Percentiles rank a stretch among this genome's conserved stretches.
phyloP scores from a whole-genome alignment of 2,113 vertebrate species.

The Rhizomys pruinosus region DNA sequence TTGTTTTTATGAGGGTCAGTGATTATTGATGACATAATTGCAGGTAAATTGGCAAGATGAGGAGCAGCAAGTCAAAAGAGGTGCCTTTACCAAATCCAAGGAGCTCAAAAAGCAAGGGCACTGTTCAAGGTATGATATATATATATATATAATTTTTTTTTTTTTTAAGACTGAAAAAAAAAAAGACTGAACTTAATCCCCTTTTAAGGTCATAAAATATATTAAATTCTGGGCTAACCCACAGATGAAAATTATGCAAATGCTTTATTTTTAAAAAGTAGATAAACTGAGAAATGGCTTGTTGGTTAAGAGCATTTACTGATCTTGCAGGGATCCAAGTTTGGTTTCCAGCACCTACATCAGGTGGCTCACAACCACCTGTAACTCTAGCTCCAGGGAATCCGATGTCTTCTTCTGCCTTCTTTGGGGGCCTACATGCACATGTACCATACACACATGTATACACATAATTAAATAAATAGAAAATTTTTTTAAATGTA shows the following conservation, averaged over 20 bases:
- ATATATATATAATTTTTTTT: no score
- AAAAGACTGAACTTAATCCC: constrained; percentile 25
- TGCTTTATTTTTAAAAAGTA: constrained; percentile 13
- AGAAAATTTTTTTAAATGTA: no score
- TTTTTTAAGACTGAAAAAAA: background rate
- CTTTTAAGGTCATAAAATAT: constrained; percentile 52
- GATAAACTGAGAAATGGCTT: background rate
- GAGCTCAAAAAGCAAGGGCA: constrained; percentile 84
- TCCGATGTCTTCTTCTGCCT: no score
- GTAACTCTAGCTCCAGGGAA: background rate
- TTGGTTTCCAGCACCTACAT: background rate
- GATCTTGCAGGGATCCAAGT: background rate
- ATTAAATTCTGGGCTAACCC: constrained; percentile 48
- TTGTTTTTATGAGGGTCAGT: background rate
- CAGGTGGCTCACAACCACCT: background rate
- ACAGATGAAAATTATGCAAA: constrained; percentile 34
- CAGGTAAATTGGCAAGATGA: constrained; percentile 91
- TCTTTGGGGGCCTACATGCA: no score
- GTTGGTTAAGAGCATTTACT: background rate
- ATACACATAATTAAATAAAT: background rate
- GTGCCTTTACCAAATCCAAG: constrained; percentile 85
- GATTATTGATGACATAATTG: constrained; percentile 48
- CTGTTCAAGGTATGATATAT: constrained; percentile 88
- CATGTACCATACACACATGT: background rate
- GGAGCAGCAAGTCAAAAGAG: constrained; percentile 89